phyloP scores from a whole-genome alignment of 2,888 invertebrate genomes.

The Lycophotia porphyrea region DNA sequence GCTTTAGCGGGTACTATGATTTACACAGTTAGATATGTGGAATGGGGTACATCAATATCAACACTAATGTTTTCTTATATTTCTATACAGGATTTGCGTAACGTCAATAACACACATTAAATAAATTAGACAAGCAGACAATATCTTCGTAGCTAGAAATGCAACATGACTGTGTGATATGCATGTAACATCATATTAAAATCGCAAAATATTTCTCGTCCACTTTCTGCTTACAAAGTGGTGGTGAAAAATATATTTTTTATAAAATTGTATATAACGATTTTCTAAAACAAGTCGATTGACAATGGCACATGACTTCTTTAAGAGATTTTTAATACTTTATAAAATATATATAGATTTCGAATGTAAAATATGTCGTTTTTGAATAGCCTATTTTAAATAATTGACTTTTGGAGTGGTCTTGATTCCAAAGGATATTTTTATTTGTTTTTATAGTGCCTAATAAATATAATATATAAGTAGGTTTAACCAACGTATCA shows the following conservation, averaged over 20 bases:
- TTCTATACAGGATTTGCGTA: constrained; percentile 48
- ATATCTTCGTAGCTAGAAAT: constrained; percentile 22
- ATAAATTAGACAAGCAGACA: constrained; percentile 49
- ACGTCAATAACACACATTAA: constrained; percentile 53
- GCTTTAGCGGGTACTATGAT: constrained; percentile 43
- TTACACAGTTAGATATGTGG: constrained; percentile 58
- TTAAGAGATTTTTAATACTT: constrained; percentile 63
- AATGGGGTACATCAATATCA: constrained; percentile 60
- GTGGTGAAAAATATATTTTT: constrained; percentile 35
- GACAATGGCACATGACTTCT: constrained; percentile 45
- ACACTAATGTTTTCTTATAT: constrained; percentile 57
- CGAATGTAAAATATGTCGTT: constrained; percentile 72
- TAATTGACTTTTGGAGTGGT: constrained; percentile 87
- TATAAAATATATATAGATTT: constrained; percentile 79
- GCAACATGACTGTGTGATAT: constrained; percentile 26
- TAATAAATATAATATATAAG: constrained; percentile 46
- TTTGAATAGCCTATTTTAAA: constrained; percentile 79
- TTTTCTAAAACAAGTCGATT: constrained; percentile 59
- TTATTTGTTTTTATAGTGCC: constrained; percentile 48
- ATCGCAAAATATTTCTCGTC: constrained; percentile 31
- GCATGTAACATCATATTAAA: constrained; percentile 31
- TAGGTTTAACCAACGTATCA: constrained; percentile 55
- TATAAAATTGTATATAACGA: constrained; percentile 59
- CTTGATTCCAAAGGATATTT: constrained; percentile 72
- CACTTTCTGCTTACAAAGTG: constrained; percentile 34